Evolutionary conservation across 2,888 invertebrate genomes (phyloP).

Genomic region (Cheilosia soror): DNA sequence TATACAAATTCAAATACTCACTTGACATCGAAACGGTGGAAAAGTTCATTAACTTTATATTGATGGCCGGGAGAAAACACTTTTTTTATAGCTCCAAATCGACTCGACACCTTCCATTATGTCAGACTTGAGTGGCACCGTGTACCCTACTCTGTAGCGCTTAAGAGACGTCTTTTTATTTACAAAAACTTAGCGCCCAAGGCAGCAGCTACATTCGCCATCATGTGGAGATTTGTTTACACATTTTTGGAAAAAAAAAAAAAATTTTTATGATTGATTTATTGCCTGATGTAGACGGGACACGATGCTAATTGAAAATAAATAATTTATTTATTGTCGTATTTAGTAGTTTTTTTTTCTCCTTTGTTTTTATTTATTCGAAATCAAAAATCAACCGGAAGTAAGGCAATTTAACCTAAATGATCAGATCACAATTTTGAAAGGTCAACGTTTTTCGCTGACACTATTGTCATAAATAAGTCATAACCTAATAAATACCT

Average conservation of each 20-base stretch:
- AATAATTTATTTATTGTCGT: neutral
- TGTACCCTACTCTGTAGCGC: constrained; percentile 9
- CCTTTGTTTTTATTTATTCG: neutral
- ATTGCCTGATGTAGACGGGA: constrained; percentile 6
- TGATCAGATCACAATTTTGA: neutral
- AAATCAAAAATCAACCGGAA: neutral
- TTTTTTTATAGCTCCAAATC: constrained; percentile 1
- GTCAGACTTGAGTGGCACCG: constrained; percentile 31
- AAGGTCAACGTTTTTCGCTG: constrained; percentile 24
- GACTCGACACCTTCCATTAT: constrained; percentile 21
- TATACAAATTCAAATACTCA: neutral
- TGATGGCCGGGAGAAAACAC: constrained; percentile 34
- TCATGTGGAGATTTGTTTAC: constrained; percentile 10
- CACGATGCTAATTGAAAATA: constrained; percentile 17
- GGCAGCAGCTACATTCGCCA: neutral
- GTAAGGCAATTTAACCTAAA: neutral
- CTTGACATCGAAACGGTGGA: constrained; percentile 8
- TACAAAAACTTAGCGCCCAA: neutral
- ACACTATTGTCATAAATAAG: neutral
- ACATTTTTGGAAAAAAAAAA: neutral
- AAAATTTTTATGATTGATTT: constrained; percentile 28
- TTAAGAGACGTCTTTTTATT: neutral
- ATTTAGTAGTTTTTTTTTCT: neutral
- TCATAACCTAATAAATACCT: neutral
- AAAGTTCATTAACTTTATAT: constrained; percentile 13